Evolutionary conservation across 2,888 invertebrate genomes (phyloP).

Genomic region (Encarsia formosa): DNA sequence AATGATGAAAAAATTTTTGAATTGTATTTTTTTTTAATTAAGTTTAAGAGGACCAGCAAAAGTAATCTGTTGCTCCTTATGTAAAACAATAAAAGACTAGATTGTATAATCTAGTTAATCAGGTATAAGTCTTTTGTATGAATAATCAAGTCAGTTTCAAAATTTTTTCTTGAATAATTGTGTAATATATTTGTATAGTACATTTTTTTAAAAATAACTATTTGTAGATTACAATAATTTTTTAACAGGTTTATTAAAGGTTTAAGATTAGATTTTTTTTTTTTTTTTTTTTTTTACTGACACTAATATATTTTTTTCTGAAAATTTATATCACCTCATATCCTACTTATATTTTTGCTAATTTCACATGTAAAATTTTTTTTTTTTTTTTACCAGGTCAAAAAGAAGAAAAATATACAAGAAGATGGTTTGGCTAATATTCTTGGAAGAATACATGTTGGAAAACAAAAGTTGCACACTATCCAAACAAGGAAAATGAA

Average conservation of each 20-base stretch:
- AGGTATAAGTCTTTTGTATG: too few species aligned
- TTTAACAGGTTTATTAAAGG: too few species aligned
- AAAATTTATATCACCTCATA: conserved; percentile 1
- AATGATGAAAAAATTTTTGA: conserved; percentile 4
- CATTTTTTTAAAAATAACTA: too few species aligned
- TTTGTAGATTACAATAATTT: too few species aligned
- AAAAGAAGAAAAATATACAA: conserved; percentile 87
- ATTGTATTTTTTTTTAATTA: background rate
- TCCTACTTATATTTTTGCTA: conserved; percentile 6
- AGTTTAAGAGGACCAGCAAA: too few species aligned
- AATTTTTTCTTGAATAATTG: too few species aligned
- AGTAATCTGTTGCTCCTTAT: too few species aligned
- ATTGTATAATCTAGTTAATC: too few species aligned
- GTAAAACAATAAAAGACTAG: too few species aligned
- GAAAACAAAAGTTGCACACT: conserved; percentile 77
- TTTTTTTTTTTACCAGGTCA: conserved; percentile 53
- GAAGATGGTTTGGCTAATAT: conserved; percentile 84
- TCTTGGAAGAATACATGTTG: conserved; percentile 89
- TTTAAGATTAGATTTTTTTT: too few species aligned
- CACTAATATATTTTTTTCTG: background rate
- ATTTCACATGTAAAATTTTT: conserved; percentile 4
- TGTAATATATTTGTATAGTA: too few species aligned
- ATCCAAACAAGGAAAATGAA: conserved; percentile 90
- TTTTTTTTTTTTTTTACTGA: background rate
- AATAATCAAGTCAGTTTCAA: too few species aligned